phyloP scores from a whole-genome alignment of 2,888 invertebrate genomes.

The Megamerina dolium region DNA sequence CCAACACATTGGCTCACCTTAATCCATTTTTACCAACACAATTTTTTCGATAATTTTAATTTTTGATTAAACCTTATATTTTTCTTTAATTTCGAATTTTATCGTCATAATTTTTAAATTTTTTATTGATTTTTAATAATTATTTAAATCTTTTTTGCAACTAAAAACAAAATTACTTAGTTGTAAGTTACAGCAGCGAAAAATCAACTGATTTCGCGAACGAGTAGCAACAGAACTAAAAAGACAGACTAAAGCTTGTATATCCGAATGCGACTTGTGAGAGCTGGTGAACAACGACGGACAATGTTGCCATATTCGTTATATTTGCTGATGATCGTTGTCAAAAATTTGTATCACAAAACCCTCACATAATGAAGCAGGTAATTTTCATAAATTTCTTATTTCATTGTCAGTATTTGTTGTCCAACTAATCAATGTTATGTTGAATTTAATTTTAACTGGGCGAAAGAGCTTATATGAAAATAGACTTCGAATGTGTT shows the following conservation, averaged over 20 bases:
- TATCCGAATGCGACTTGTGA: slow-evolving; percentile 21
- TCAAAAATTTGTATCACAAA: no score
- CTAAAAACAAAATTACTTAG: slow-evolving; percentile 41
- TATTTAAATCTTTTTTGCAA: slow-evolving; percentile 39
- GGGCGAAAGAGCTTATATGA: no score
- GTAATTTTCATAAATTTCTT: no score
- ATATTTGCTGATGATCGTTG: no score
- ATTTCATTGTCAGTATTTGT: no score
- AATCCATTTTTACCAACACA: slow-evolving; percentile 19
- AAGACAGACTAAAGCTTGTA: slow-evolving; percentile 39
- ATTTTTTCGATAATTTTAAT: slow-evolving; percentile 24
- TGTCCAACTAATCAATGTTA: no score
- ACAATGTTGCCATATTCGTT: slow-evolving; percentile 11
- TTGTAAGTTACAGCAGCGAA: slow-evolving; percentile 40
- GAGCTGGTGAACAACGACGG: slow-evolving; percentile 11
- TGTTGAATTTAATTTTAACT: no score
- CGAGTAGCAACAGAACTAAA: slow-evolving; percentile 45
- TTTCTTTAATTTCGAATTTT: slow-evolving; percentile 37
- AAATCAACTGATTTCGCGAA: slow-evolving; percentile 45
- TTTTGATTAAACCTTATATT: slow-evolving; percentile 31
- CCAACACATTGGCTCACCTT: slow-evolving; percentile 17
- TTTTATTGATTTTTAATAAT: slow-evolving; percentile 34
- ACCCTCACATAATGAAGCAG: no score
- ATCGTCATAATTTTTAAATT: slow-evolving; percentile 36
- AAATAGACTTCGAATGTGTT: no score